Evolutionary conservation across 2,797 vertebrate genomes (phyloP).

Genomic region (Austrolebias charrua): DNA sequence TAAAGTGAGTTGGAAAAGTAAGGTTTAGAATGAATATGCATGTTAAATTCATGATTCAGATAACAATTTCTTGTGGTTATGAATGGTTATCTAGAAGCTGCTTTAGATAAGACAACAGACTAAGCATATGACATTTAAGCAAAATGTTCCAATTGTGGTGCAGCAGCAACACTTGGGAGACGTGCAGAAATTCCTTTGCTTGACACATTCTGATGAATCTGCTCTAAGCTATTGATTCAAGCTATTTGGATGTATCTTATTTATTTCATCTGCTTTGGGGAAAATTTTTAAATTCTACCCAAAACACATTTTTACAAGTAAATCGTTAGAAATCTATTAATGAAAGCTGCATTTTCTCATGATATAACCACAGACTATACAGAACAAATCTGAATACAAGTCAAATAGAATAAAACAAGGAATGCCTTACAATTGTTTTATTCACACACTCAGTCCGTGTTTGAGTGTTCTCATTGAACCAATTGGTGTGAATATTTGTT

Average conservation of each 20-base stretch:
- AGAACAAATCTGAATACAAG: background rate
- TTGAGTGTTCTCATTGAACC: background rate
- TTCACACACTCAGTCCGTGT: background rate
- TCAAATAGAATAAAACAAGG: background rate
- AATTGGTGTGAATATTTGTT: no score
- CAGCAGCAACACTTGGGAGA: background rate
- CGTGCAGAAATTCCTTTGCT: background rate
- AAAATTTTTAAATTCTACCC: background rate
- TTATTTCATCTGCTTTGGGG: background rate
- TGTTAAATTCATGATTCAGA: no score
- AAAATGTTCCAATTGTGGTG: no score
- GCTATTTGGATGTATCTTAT: background rate
- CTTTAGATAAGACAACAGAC: no score
- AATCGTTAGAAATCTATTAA: background rate
- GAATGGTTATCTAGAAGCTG: background rate
- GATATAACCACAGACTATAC: background rate
- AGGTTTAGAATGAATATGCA: background rate
- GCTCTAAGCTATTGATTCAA: background rate
- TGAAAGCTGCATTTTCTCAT: background rate
- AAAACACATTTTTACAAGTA: background rate
- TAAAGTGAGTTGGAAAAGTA: background rate
- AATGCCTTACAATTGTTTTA: background rate
- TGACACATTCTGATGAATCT: no score
- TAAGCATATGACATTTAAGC: no score
- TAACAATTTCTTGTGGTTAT: no score